Conservation (phyloP, 2,888 invertebrate genomes). For the Phyllotreta cruciferae region DNA sequence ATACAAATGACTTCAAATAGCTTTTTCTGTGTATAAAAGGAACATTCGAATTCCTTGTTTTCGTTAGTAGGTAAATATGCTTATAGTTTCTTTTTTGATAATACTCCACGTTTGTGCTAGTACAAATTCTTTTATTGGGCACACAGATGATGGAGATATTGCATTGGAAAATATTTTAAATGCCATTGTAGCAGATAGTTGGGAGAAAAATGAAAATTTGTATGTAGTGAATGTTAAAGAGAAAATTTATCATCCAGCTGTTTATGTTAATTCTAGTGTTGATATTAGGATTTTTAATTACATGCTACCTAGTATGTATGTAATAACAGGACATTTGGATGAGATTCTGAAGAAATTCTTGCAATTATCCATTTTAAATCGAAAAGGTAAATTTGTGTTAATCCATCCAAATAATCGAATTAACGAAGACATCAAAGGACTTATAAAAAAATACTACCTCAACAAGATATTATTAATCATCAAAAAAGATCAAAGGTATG, state of each 20-base stretch:
- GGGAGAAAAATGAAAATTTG: background rate
- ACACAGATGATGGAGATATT: no score
- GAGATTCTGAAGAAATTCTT: background rate
- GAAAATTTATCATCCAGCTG: background rate
- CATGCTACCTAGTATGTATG: background rate
- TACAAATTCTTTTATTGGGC: no score
- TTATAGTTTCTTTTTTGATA: no score
- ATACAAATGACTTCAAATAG: no score
- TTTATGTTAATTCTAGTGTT: background rate
- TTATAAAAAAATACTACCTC: background rate
- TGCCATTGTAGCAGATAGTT: background rate
- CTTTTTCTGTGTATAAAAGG: no score
- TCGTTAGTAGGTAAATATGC: no score
- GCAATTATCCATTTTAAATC: background rate
- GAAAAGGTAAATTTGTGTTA: background rate
- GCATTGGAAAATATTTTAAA: no score
- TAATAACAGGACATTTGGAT: background rate
- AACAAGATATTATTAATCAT: background rate
- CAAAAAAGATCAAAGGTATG: background rate
- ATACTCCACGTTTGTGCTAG: no score
- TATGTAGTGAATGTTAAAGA: slow-evolving; percentile 1
- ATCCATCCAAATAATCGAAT: background rate
- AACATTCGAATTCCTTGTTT: no score
- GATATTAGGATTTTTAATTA: background rate
- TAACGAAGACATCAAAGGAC: background rate